These are phyloP conservation scores for Vespertilio murinus DNA, from an alignment of 2,797 vertebrate species.

Conservation along the genomic window DNA sequence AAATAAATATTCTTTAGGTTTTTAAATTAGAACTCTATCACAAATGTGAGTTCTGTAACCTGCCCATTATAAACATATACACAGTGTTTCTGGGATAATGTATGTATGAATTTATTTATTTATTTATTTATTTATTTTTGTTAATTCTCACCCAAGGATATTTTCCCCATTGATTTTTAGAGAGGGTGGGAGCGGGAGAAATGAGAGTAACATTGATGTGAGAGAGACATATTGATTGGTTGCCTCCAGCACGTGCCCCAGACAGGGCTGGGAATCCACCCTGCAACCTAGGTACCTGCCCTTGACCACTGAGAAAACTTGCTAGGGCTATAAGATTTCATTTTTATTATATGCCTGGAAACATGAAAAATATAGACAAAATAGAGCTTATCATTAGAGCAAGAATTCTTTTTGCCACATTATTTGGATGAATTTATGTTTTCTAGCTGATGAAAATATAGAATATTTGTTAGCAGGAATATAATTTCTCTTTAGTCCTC, in stretches of 20 bases:
- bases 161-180: too few relatives aligned
- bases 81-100: neutral
- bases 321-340: neutral
- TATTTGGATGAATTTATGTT: neutral
- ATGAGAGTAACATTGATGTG: too few relatives aligned
- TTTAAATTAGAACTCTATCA: conserved; percentile 3
- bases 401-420: neutral
- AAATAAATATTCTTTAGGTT: neutral
- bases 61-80: neutral
- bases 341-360: conserved; percentile 2
- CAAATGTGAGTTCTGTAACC: neutral
- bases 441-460: conserved; percentile 13
- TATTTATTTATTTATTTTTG: too few relatives aligned
- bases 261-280: too few relatives aligned
- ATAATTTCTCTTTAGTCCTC: neutral
- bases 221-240: too few relatives aligned
- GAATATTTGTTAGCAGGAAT: neutral
- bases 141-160: too few relatives aligned
- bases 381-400: neutral
- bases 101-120: too few relatives aligned
- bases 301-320: too few relatives aligned
- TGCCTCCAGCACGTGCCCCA: too few relatives aligned
- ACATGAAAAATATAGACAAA: conserved; percentile 30
- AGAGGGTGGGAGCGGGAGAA: too few relatives aligned
- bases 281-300: too few relatives aligned